A percentile compares a stretch with the other conserved stretches of the same genome.
These are phyloP conservation scores for Gallirallus australis DNA, from an alignment of 2,797 vertebrate genomes.

Conservation along the genomic window DNA sequence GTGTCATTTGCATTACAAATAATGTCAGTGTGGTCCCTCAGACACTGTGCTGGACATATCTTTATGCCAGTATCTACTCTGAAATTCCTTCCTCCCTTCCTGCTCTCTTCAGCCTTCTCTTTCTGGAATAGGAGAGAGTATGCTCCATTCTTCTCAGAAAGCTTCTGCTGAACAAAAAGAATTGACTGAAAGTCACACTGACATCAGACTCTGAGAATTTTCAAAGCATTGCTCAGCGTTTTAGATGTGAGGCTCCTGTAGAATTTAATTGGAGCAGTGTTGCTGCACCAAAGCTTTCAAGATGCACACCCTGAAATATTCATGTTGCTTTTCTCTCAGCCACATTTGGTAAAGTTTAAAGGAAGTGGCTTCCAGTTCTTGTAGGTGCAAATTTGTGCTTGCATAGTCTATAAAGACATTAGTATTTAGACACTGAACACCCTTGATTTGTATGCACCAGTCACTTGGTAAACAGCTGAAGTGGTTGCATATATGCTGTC, in stretches of 20 bases:
- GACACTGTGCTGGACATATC: background rate
- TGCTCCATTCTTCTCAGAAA: background rate
- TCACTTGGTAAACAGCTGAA: slow-evolving; percentile 28
- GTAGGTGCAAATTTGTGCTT: slow-evolving; percentile 45
- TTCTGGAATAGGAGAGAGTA: background rate
- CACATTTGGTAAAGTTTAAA: slow-evolving; percentile 44
- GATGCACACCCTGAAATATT: slow-evolving; percentile 36
- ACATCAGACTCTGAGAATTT: background rate
- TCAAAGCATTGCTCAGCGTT: background rate
- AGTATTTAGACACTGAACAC: slow-evolving; percentile 46
- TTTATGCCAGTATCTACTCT: background rate
- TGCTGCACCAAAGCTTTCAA: slow-evolving; percentile 24
- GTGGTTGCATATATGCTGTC: slow-evolving; percentile 23
- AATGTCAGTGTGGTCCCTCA: background rate
- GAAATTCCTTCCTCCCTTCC: background rate
- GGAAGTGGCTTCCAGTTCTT: slow-evolving; percentile 17
- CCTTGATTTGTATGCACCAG: slow-evolving; percentile 46
- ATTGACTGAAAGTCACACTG: background rate
- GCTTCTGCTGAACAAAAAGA: slow-evolving; percentile 41
- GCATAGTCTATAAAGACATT: slow-evolving; percentile 40
- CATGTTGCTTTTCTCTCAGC: background rate
- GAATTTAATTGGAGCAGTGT: slow-evolving; percentile 38
- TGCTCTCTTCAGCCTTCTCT: background rate
- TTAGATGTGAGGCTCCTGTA: slow-evolving; percentile 4
- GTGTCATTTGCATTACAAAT: background rate